Conservation (phyloP, 2,797 vertebrate genomes). For the Chiroxiphia lanceolata region DNA sequence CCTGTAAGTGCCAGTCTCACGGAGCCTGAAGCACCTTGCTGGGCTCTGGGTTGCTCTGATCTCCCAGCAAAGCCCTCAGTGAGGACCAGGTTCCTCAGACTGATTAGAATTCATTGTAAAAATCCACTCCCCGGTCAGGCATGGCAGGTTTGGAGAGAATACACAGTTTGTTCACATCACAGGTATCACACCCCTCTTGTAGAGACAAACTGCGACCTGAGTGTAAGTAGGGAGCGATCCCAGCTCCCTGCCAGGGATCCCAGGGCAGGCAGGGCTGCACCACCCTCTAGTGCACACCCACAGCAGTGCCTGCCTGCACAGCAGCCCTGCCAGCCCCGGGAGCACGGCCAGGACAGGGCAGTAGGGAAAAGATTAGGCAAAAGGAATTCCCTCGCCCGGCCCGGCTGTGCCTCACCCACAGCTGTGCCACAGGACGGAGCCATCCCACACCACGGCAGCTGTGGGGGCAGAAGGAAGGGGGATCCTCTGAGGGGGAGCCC, state of each 20-base stretch:
- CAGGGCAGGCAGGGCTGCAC: background rate
- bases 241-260: background rate
- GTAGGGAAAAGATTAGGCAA: accelerated
- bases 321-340: background rate
- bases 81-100: background rate
- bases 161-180: accelerated
- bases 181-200: accelerated
- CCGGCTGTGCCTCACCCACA: background rate
- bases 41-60: background rate
- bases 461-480: background rate
- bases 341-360: background rate
- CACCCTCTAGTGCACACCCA: background rate
- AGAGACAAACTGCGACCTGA: accelerated
- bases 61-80: background rate
- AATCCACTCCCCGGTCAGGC: background rate
- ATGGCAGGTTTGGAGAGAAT: background rate
- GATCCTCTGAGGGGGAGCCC: accelerated
- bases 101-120: background rate
- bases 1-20: background rate
- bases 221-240: background rate
- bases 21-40: background rate
- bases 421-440: background rate
- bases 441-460: background rate
- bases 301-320: background rate
- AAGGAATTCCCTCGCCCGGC: background rate